Base-by-base conservation (phyloP, 2,888 invertebrate species). In the Dermolepida albohirtum region DNA sequence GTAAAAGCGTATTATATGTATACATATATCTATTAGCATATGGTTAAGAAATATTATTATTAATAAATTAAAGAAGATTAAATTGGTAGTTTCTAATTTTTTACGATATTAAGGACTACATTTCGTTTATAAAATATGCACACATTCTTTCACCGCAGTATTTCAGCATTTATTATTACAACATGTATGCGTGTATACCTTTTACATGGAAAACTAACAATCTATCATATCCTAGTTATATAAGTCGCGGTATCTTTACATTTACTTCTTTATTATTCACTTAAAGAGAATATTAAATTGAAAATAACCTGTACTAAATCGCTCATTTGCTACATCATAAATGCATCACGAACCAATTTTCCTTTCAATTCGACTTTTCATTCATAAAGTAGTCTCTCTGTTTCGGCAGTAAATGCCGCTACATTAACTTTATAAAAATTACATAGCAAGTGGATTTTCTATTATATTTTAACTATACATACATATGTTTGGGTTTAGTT, bases 371-470 rank as follows among this genome's bases (percentile, higher is more conserved):
- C 29, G 16, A 34, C 47, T 47, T 39, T 47, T 47, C 59, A 62
- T 62, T 62, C 49, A 62, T 62, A 62, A 62, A 62, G 47, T 17
- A 62, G 59, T 62, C 59, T 49, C 59, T 62, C n/a, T 62, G 59
- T 62, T 29, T 59, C 41, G n/a, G 22, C 5, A 43, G n/a, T 29
- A 5, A 27, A 57, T 43, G 57, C 29, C 57, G 57, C 57, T 10
- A 10, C 34, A 34, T 34, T 8, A 34, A 34, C 34, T 34, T 10
- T 6, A 7, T 2, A 34, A 5, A 2, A 34, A 34, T 34, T 34
- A 34, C 34, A 34, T 34, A 10, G 10, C 10, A 34, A 10, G 34
- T 34, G 6, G 1, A 34, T 10, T 34, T 5, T 10, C 1, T 34
- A 34, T 34, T 8, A 34, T 6, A 34, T 34, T 34, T 34, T 10